A percentile compares a stretch with the other conserved stretches of the same genome.
Conservation (phyloP, 2,888 invertebrate species). For the Ennomos erosarius region DNA sequence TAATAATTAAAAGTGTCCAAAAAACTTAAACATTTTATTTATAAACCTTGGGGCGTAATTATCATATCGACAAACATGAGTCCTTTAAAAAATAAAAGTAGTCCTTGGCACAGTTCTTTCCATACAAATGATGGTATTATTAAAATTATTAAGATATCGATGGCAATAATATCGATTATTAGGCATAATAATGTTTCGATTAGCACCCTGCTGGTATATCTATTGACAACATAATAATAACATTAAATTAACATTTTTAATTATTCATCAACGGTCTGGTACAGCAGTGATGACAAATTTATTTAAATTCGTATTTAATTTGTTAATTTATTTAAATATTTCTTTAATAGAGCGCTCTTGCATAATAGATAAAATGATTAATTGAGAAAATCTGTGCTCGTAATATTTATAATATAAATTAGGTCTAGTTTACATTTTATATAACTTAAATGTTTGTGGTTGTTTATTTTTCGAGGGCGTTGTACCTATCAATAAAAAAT, state of each 20-base stretch:
- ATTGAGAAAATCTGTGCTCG: no score
- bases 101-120: conserved; percentile 5
- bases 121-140: conserved; percentile 17
- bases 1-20: no score
- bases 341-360: background rate
- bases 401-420: no score
- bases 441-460: background rate
- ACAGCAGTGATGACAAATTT: conserved; percentile 10
- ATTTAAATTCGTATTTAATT: conserved; percentile 17
- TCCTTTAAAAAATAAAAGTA: no score
- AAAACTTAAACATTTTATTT: no score
- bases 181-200: conserved; percentile 10
- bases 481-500: no score
- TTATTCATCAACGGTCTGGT: conserved; percentile 14
- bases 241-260: conserved; percentile 17
- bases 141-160: conserved; percentile 9
- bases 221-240: conserved; percentile 17
- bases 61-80: no score
- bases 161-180: conserved; percentile 12
- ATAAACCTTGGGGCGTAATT: no score
- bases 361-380: no score
- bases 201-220: conserved; percentile 18
- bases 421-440: no score
- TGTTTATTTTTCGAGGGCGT: no score
- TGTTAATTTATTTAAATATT: conserved; percentile 9